Conservation (phyloP, 2,888 invertebrate species). For the Junonia oenone region DNA sequence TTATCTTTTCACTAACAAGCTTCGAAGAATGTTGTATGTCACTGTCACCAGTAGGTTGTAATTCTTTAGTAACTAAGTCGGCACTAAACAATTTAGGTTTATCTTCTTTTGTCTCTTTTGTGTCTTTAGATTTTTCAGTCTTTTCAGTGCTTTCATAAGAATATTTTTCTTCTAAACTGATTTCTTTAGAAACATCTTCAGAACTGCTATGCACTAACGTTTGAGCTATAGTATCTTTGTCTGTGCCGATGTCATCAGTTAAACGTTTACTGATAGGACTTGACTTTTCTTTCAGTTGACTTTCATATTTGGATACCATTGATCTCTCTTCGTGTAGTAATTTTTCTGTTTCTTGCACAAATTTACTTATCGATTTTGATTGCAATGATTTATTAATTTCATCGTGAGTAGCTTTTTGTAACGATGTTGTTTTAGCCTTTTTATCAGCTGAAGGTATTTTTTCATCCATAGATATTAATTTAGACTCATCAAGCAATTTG, state of each 20-base stretch:
- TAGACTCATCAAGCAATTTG: not conserved
- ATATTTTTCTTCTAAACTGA: slow-evolving; percentile 68
- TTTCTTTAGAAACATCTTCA: slow-evolving; percentile 65
- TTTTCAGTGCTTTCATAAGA: slow-evolving; percentile 65
- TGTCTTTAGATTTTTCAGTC: slow-evolving; percentile 33
- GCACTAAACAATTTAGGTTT: slow-evolving; percentile 4
- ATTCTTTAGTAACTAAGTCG: slow-evolving; percentile 1
- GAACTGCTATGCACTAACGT: slow-evolving; percentile 54
- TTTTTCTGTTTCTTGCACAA: slow-evolving; percentile 40
- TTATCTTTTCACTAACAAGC: not conserved
- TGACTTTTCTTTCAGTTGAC: slow-evolving; percentile 27
- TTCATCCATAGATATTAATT: not conserved
- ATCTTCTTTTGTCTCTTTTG: slow-evolving; percentile 2
- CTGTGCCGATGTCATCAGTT: slow-evolving; percentile 42
- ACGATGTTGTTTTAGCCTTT: slow-evolving; percentile 18
- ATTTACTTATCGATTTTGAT: slow-evolving; percentile 30
- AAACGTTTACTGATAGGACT: slow-evolving; percentile 12
- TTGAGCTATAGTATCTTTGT: slow-evolving; percentile 41
- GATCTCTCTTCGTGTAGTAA: slow-evolving; percentile 40
- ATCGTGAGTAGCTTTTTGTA: slow-evolving; percentile 26
- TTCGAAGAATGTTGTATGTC: not conserved
- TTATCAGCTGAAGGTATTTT: not conserved
- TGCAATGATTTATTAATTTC: slow-evolving; percentile 29
- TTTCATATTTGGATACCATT: slow-evolving; percentile 31
- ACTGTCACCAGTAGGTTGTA: not conserved